Conservation (phyloP, 2,888 invertebrate species). For the Agrilus cyanescens region DNA sequence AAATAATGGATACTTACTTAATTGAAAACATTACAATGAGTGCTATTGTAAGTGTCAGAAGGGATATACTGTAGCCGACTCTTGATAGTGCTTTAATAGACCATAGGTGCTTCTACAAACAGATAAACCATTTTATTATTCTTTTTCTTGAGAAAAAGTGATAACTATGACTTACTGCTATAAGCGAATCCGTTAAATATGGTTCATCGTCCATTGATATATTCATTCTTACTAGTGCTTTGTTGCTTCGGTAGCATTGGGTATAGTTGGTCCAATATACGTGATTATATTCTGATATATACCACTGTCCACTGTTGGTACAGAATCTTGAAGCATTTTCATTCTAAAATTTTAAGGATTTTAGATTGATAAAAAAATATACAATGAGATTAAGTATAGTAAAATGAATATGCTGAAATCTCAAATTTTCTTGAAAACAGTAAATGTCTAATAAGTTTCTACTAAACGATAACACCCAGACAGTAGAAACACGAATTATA, state of each 20-base stretch:
- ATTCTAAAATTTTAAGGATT: not conserved
- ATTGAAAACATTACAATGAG: slow-evolving; percentile 43
- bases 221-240: slow-evolving; percentile 33
- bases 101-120: slow-evolving; percentile 38
- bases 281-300: slow-evolving; percentile 28
- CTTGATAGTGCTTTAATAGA: slow-evolving; percentile 41
- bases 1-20: slow-evolving; percentile 38
- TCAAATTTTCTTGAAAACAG: slow-evolving; percentile 2
- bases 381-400: not conserved
- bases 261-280: slow-evolving; percentile 42
- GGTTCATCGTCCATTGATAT: slow-evolving; percentile 12
- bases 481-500: not conserved
- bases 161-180: slow-evolving; percentile 1
- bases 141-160: not conserved
- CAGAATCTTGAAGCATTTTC: slow-evolving; percentile 38
- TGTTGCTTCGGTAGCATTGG: slow-evolving; percentile 33
- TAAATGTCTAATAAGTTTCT: not conserved
- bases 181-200: slow-evolving; percentile 6
- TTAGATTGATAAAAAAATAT: not conserved
- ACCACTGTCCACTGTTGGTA: slow-evolving; percentile 40
- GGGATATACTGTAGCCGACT: slow-evolving; percentile 44
- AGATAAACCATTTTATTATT: not conserved
- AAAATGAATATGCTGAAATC: slow-evolving; percentile 1
- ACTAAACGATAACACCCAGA: not conserved
- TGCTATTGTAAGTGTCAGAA: slow-evolving; percentile 42